A percentile compares a stretch with the other conserved stretches of the same genome.
These are phyloP conservation scores for Neodon shergylaensis DNA, from an alignment of 2,113 vertebrate genomes.

Conservation along the genomic window DNA sequence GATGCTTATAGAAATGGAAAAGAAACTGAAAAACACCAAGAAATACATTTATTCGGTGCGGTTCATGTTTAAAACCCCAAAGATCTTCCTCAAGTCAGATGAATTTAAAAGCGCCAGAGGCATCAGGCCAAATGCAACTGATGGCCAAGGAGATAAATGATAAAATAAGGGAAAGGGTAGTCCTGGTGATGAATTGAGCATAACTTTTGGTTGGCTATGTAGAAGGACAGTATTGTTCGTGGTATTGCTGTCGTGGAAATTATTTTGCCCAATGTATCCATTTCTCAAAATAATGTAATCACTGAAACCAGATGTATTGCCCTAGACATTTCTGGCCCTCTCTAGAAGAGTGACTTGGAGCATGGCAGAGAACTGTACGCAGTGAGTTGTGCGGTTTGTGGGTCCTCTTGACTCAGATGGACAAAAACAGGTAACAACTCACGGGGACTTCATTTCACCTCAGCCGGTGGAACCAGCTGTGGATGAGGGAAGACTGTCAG, in stretches of 20 bases:
- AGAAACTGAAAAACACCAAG: background rate
- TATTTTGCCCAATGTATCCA: background rate
- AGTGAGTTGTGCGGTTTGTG: background rate
- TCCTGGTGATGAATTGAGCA: background rate
- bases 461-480: background rate
- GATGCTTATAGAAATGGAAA: background rate
- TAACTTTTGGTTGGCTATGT: background rate
- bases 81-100: slow-evolving; percentile 8
- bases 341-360: background rate
- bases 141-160: background rate
- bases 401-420: background rate
- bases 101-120: background rate
- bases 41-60: background rate
- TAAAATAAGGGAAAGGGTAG: background rate
- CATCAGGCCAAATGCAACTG: background rate
- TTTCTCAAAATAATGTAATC: slow-evolving; percentile 28
- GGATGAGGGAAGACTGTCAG: background rate
- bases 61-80: background rate
- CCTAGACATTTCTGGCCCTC: background rate
- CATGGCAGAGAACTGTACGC: background rate
- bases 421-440: background rate
- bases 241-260: background rate
- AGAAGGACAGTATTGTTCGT: background rate
- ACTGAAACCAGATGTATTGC: background rate
- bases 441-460: background rate